phyloP scores from a whole-genome alignment of 2,888 invertebrate species.

The Hirtodrosophila cameraria region DNA sequence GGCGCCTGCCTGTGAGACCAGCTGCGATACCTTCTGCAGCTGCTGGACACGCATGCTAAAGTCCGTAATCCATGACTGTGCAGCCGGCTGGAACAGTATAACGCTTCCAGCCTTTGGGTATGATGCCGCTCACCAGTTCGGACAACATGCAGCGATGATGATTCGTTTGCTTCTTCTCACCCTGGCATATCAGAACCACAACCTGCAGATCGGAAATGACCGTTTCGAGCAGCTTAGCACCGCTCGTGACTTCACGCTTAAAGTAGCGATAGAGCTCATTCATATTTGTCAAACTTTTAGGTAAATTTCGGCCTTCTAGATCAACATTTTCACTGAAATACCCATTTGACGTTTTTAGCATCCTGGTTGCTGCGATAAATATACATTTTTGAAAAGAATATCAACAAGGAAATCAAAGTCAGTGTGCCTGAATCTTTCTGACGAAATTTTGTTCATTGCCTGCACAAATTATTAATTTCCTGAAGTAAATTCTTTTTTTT shows the following conservation, averaged over 20 bases:
- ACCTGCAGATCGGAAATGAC: slow-evolving; percentile 96
- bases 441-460: no score
- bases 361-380: no score
- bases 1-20: slow-evolving; percentile 94
- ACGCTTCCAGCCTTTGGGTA: slow-evolving; percentile 96
- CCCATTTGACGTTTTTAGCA: no score
- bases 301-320: no score
- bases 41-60: slow-evolving; percentile 97
- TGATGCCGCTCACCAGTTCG: slow-evolving; percentile 96
- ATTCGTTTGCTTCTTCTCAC: slow-evolving; percentile 99
- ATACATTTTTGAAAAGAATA: no score
- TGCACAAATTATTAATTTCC: no score
- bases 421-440: no score
- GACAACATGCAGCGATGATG: slow-evolving; percentile 97
- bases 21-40: slow-evolving; percentile 92
- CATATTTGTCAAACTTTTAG: no score
- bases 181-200: slow-evolving; percentile 95
- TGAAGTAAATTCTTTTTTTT: no score
- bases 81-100: slow-evolving; percentile 97
- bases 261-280: slow-evolving; percentile 98
- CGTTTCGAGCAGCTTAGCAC: slow-evolving; percentile 93
- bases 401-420: no score
- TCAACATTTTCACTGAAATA: no score
- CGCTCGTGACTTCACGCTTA: slow-evolving; percentile 98
- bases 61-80: slow-evolving; percentile 99